Conservation (phyloP, 2,113 vertebrate species). For the Aldabrachelys gigantea region DNA sequence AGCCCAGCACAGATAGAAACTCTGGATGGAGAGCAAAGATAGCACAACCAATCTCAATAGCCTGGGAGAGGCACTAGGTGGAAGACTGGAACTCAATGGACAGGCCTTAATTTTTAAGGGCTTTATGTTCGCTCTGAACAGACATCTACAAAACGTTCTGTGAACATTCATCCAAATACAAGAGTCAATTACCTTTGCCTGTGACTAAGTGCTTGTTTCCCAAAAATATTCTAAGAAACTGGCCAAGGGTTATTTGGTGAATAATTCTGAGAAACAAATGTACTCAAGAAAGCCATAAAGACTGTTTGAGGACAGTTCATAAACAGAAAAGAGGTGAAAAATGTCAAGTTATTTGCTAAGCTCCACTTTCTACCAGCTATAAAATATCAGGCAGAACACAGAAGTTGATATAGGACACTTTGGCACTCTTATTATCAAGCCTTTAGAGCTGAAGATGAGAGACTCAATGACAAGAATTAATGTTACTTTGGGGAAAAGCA, state of each 20-base stretch:
- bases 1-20: background rate
- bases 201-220: background rate
- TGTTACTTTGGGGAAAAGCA: slow-evolving; percentile 45
- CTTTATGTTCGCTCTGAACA: background rate
- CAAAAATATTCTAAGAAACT: background rate
- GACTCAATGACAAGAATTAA: slow-evolving; percentile 42
- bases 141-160: background rate
- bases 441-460: slow-evolving; percentile 1
- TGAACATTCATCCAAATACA: background rate
- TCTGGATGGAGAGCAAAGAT: background rate
- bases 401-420: background rate
- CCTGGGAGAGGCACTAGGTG: fast-evolving
- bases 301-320: background rate
- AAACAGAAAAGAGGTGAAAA: fast-evolving
- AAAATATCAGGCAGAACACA: background rate
- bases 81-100: background rate
- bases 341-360: background rate
- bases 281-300: background rate
- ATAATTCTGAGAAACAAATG: background rate
- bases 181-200: background rate
- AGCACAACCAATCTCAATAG: fast-evolving
- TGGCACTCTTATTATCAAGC: background rate
- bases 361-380: background rate
- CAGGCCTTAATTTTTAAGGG: background rate
- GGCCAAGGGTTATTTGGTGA: background rate